These are phyloP conservation scores for Ptiloglossa arizonensis DNA, from an alignment of 1,140 invertebrate genomes.

Conservation along the genomic window DNA sequence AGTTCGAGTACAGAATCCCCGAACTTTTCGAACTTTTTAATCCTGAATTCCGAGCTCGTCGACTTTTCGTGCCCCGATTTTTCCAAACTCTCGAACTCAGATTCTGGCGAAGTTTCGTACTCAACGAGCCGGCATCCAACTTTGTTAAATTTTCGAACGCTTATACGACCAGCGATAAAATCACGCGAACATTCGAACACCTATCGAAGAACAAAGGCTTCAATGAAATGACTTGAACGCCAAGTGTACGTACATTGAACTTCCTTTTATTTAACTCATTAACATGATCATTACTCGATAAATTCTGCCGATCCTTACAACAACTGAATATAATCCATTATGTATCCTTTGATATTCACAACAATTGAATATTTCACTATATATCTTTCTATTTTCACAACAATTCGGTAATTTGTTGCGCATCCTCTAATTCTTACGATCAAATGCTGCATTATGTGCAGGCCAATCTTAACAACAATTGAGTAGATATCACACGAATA, in stretches of 20 bases:
- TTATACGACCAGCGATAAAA: too few species aligned
- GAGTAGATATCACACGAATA: background rate
- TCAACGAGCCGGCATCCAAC: too few species aligned
- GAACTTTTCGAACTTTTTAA: too few species aligned
- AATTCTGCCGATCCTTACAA: constrained; percentile 21
- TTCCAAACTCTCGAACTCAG: too few species aligned
- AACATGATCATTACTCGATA: background rate
- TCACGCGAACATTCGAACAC: background rate
- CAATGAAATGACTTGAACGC: constrained; percentile 21
- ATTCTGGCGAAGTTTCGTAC: too few species aligned
- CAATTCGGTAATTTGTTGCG: background rate
- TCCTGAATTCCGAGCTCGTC: too few species aligned
- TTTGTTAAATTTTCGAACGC: too few species aligned
- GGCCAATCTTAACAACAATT: constrained; percentile 12
- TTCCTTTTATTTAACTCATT: constrained; percentile 28
- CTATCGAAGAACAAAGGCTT: background rate
- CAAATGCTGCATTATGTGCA: too few species aligned
- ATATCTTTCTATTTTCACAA: background rate
- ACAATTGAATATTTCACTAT: too few species aligned
- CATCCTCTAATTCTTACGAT: background rate
- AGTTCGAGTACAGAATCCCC: too few species aligned
- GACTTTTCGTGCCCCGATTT: too few species aligned
- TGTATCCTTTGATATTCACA: background rate
- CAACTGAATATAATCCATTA: background rate
- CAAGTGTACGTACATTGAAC: constrained; percentile 25